phyloP scores from a whole-genome alignment of 2,888 invertebrate genomes.

The Perizoma affinitatum region DNA sequence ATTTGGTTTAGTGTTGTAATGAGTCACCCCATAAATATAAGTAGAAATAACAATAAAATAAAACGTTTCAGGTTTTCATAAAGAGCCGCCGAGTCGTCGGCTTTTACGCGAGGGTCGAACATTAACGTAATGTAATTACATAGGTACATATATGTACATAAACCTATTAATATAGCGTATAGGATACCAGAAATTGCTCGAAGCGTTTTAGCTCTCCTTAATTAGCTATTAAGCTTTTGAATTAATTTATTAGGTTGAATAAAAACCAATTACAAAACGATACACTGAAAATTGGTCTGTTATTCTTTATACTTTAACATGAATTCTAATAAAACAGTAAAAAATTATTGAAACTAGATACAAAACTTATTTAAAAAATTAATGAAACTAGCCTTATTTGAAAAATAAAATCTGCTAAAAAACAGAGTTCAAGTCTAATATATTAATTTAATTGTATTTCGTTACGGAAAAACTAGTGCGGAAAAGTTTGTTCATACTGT shows the following conservation, averaged over 20 bases:
- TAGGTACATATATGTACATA: conserved; percentile 37
- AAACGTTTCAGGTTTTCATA: conserved; percentile 67
- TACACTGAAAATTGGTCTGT: not conserved
- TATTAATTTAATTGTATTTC: no score
- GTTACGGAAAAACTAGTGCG: no score
- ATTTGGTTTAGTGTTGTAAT: conserved; percentile 38
- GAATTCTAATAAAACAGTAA: no score
- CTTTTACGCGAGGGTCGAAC: conserved; percentile 67
- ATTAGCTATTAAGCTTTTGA: conserved; percentile 20
- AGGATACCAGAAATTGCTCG: conserved; percentile 20
- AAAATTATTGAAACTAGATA: no score
- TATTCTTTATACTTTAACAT: no score
- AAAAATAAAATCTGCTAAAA: no score
- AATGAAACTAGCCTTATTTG: no score
- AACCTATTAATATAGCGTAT: conserved; percentile 24
- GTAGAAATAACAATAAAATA: conserved; percentile 70
- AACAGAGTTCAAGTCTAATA: no score
- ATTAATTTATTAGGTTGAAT: not conserved
- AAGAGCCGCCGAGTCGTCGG: conserved; percentile 60
- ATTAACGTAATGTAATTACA: conserved; percentile 63
- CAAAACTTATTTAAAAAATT: no score
- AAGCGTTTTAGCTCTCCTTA: conserved; percentile 20
- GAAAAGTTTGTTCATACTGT: no score
- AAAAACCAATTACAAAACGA: not conserved
- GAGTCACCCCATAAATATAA: conserved; percentile 50